Evolutionary conservation across 2,113 vertebrate species (phyloP), one percentile per base, ranked within the genome.

Genomic region (Sceloporus undulatus): DNA sequence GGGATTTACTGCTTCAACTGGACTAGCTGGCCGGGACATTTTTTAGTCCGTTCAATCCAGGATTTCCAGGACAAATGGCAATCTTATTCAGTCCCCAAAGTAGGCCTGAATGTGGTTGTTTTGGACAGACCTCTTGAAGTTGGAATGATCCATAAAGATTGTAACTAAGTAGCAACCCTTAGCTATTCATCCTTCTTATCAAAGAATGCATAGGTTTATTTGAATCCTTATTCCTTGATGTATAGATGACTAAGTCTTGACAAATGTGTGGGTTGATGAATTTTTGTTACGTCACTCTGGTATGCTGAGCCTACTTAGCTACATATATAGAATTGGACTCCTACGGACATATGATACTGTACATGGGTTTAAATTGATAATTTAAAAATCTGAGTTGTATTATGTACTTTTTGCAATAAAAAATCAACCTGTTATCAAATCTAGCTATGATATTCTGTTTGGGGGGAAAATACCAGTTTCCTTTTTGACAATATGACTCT

Each of bases 231-330:
- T 27, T 75, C 34, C 54, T 82, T 87, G 71, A 74, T 76, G 56
- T 87, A 65, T 82, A 87, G 79, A 81, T 87, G 86, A 87, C 70
- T 87, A 87, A 87, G 54, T 38, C 19, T 87, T 82, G 54, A 75
- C 34, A 82, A 82, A 75, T 5, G 19, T 75, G 86, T 82, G 70
- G 86, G 86, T n/a, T 74, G 86, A 87, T 52, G 65, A 42, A 65
- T 74, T 65, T 34, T 65, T 18, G 25, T 74, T 75, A 74, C 25
- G 25, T 73, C 78, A 73, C 54, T 34, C 71, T 74, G 27, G 11
- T 62, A 75, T 82, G 79, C 34, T 52, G 27, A 87, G 79, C 79
- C 86, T 87, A 75, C 38, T 82, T 23, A 14, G 75, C 16, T 87
- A 40, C 70, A 82, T 82, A 87, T 81, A 87, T 81, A 82, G 79